A percentile compares a stretch with the other conserved stretches of the same genome.
These are phyloP conservation scores for Catharus fuscescens DNA, from an alignment of 2,113 vertebrate genomes.

Conservation along the genomic window DNA sequence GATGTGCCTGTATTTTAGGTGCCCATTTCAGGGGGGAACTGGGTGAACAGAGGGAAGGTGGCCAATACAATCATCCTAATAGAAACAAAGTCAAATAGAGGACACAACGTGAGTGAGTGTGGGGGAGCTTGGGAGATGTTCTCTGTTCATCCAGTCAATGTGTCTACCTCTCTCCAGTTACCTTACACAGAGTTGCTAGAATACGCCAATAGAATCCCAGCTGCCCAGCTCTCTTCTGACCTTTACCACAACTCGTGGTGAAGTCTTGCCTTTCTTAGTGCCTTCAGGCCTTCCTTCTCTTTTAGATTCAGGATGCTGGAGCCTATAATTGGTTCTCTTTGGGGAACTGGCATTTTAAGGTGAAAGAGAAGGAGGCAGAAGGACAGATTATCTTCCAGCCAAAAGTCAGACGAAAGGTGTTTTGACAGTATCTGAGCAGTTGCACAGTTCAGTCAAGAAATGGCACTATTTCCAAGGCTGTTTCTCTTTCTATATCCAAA, in stretches of 20 bases:
- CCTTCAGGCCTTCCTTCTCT: not conserved
- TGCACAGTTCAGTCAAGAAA: not conserved
- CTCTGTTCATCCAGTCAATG: not conserved
- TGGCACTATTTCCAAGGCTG: not conserved
- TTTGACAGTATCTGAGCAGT: not conserved
- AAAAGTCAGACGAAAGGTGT: not conserved
- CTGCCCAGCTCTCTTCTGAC: not conserved
- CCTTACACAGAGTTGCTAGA: not conserved
- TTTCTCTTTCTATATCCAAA: not conserved
- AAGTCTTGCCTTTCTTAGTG: not conserved
- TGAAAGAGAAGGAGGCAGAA: not conserved
- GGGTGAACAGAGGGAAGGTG: not conserved
- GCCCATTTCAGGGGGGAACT: not conserved
- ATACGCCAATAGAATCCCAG: not conserved
- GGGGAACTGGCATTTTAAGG: not conserved
- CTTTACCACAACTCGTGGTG: not conserved
- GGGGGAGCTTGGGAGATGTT: not conserved
- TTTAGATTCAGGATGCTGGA: not conserved
- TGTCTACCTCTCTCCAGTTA: not conserved
- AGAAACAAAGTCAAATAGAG: not conserved
- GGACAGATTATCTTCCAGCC: not conserved
- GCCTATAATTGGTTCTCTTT: accelerated
- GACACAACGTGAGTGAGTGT: not conserved
- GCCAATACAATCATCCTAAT: not conserved
- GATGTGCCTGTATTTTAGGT: not conserved